phyloP scores from a whole-genome alignment of 2,888 invertebrate genomes.

The Eupithecia dodoneata region DNA sequence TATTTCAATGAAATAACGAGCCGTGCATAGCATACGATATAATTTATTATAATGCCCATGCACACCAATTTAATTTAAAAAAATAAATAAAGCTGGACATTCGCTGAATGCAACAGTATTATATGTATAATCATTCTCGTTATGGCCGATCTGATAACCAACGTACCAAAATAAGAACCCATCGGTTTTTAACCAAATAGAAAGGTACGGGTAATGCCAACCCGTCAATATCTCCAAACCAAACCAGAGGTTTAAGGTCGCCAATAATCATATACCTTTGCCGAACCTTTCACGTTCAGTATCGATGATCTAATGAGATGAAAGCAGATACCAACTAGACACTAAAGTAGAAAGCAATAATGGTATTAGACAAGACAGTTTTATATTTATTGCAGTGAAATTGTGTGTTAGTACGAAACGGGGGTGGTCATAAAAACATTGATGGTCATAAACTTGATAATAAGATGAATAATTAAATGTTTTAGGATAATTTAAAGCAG shows the following conservation, averaged over 20 bases:
- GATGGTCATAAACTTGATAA: background rate
- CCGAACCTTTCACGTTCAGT: conserved; percentile 38
- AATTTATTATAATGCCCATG: background rate
- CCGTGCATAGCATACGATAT: background rate
- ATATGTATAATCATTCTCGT: background rate
- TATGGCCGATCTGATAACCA: background rate
- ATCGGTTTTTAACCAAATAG: conserved; percentile 6
- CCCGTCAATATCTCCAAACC: conserved; percentile 17
- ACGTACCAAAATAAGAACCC: background rate
- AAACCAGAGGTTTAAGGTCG: conserved; percentile 17
- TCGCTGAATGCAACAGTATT: background rate
- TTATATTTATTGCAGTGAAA: conserved; percentile 10
- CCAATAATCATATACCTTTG: conserved; percentile 29
- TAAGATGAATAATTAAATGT: background rate
- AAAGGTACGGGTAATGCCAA: conserved; percentile 16
- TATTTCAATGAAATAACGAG: background rate
- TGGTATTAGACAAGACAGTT: conserved; percentile 8
- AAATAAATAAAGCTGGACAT: background rate
- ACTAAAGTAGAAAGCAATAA: conserved; percentile 30
- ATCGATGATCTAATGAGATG: conserved; percentile 41
- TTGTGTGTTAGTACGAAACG: background rate
- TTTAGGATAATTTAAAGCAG: background rate
- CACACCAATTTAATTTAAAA: background rate
- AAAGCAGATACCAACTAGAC: conserved; percentile 34
- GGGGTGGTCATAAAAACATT: too few relatives aligned